Percentiles rank a stretch among this genome's conserved stretches.
Evolutionary conservation across 2,113 vertebrate species (phyloP).

Genomic region (Erythrolamprus reginae): DNA sequence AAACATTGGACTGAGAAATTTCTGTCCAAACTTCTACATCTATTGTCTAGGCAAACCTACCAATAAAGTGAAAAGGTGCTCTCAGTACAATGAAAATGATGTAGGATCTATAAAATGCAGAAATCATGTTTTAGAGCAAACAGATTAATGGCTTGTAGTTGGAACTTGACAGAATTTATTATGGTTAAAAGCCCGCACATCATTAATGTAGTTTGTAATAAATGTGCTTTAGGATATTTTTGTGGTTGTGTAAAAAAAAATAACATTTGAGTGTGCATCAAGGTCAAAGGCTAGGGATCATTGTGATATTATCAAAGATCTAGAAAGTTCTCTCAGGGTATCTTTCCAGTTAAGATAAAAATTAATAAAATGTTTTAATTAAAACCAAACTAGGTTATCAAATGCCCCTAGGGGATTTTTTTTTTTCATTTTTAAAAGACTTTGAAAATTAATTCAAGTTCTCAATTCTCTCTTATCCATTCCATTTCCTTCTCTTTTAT

Average conservation of each 20-base stretch:
- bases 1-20: neutral
- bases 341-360: neutral
- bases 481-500: neutral
- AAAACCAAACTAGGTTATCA: neutral
- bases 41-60: neutral
- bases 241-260: neutral
- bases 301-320: neutral
- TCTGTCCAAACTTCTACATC: neutral
- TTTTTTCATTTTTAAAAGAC: neutral
- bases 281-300: neutral
- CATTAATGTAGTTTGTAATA: conserved; percentile 2
- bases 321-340: neutral
- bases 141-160: neutral
- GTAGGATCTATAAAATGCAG: neutral
- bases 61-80: neutral
- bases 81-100: neutral
- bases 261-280: neutral
- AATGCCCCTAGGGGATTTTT: neutral
- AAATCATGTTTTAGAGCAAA: neutral
- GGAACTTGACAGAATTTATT: neutral
- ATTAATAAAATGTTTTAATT: conserved; percentile 4
- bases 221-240: neutral
- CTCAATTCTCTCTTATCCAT: neutral
- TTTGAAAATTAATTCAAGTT: neutral
- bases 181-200: neutral